Base-by-base conservation (phyloP, 2,797 vertebrate species). In the Babyrousa celebensis region DNA sequence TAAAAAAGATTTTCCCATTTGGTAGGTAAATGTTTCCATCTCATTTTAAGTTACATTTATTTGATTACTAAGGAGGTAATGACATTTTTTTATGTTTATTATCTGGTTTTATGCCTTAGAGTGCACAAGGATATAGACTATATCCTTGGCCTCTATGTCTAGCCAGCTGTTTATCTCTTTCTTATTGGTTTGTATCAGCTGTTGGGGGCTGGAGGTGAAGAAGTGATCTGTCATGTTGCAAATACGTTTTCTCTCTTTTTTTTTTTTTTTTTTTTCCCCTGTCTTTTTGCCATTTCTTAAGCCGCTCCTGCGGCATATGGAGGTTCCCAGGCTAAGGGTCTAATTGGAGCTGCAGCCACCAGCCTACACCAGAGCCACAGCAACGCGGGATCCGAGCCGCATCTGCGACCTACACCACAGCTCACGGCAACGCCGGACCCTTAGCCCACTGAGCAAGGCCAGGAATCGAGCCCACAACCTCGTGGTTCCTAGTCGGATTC, bases 41-140 rank as follows among this genome's bases (percentile, higher is more conserved):
- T 84, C 17, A 48, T 74, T 85, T 89, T 15, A 74, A 89, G 40
- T 72, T 88, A 89, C 11, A n/a, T 65, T 94, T 71, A 43, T 83
- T 78, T 91, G 68, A 36, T 85, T 62, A 78, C 27, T 74, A 87
- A 82, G 36, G 21, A 85, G 29, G 29, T 72, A 36, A 36, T 36
- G 29, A 29, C 23, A 12, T 70, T 27, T 72, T 74, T 95, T 93
- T 83, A 72, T 71, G 32, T 63, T 87, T 96, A 29, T 68, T 71
- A 27, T 85, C 75, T 75, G 2, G 67, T 89, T 92, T 94, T 82
- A 14, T 27, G 32, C 71, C 18, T 83, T 74, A 40, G 3, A 8
- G 21, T 83, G 6, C 36, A 36, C 36, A 36, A 36, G 83, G 87
- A 90, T 16, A 75, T 43, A 36, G 36, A 92, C 16, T 75, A 15